A percentile compares a stretch with the other conserved stretches of the same genome.
Evolutionary conservation across 2,113 vertebrate genomes (phyloP).

Genomic region (Labeo rohita): DNA sequence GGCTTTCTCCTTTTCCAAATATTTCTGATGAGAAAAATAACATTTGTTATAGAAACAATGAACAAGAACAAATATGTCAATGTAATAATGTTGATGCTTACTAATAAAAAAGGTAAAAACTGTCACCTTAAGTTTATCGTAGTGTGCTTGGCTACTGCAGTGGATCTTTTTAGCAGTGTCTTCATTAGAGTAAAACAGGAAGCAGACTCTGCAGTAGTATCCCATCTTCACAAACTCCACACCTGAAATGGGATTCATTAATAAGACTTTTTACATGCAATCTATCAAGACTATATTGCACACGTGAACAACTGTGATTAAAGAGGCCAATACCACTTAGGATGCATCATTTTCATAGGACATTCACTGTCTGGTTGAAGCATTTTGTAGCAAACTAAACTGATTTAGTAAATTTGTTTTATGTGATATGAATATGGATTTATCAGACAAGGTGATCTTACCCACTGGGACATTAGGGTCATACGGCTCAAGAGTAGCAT

Average conservation of each 20-base stretch:
- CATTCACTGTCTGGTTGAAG: background rate
- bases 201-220: constrained; percentile 96
- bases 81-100: background rate
- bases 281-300: background rate
- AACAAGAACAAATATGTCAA: background rate
- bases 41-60: background rate
- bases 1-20: constrained; percentile 73
- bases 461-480: constrained; percentile 88
- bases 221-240: constrained; percentile 96
- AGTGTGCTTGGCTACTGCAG: constrained; percentile 94
- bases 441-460: constrained; percentile 69
- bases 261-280: background rate
- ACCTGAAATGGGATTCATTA: constrained; percentile 75
- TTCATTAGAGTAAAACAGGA: constrained; percentile 97
- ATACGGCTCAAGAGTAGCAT: constrained; percentile 78
- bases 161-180: constrained; percentile 93
- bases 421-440: background rate
- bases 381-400: background rate
- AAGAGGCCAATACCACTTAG: background rate
- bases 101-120: background rate
- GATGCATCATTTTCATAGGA: background rate
- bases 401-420: background rate
- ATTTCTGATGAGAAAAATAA: constrained; percentile 66
- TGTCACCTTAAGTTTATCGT: constrained; percentile 93
- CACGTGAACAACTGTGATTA: background rate